Evolutionary conservation across 92 coral and sea anemone species (phyloP), one percentile per base, ranked within the genome.

Genomic region (Phenganax stokvisi): DNA sequence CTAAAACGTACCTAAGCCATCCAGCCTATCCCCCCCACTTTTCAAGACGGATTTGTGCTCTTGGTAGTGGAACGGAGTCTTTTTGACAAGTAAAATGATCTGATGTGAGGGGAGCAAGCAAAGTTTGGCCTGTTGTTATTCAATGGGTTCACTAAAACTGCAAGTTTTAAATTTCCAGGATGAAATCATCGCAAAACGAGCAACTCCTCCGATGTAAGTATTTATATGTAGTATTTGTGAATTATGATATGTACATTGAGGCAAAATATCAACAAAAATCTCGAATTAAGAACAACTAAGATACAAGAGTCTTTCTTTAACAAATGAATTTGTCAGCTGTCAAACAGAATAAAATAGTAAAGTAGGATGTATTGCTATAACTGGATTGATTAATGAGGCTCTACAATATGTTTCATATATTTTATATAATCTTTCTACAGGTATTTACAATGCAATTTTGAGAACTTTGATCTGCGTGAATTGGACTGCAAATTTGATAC

Each of bases 121-220:
- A 20, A 20, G 25, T 20, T 20, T 20, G 25, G 25, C 25, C 25
- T 20, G 25, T 20, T 20, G 25, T 20, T 20, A 37, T 37, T 37
- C 47, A 37, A 1, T 37, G 47, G 5, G 47, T 37, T 37, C 3
- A 37, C 47, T 37, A 37, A 37, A 37, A 37, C 3, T 37, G 5
- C 5, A 5, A 37, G 47, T 37, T 2, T 37, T 37, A 16, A 59
- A 84, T 30, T 87, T 80, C 60, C 61, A 92, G 97, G 98, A 94
- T 89, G 98, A 94, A 58, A 88, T 94, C 16, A 94, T 94, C 66
- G 92, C 97, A 12, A 75, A 92, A 27, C 80, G 98, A 80, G 98
- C 98, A 20, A 91, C 96, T 25, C 97, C 97, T 28, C 98, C 98
- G 63, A 92, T 94, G 98, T 94, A 90, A 90, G 98, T 85, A 55